phyloP scores from a whole-genome alignment of 2,888 invertebrate genomes.

The Epinotia brunnichana region DNA sequence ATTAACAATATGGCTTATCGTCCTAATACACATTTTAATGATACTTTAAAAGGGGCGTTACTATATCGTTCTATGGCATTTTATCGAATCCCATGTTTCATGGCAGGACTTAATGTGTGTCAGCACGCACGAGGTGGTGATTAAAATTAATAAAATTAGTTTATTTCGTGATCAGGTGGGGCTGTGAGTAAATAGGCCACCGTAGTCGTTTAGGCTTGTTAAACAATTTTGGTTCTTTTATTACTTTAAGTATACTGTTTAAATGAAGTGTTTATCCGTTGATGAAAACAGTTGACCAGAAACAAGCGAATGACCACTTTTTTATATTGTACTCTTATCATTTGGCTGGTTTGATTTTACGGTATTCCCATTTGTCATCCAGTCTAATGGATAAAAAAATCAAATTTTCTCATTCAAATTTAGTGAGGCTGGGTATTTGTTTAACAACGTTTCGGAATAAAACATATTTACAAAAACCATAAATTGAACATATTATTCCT shows the following conservation, averaged over 20 bases:
- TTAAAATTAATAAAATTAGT: conserved; percentile 83
- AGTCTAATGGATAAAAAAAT: no score
- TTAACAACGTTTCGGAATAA: background rate
- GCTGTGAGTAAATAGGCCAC: conserved; percentile 53
- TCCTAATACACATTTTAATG: conserved; percentile 72
- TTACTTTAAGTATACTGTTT: conserved; percentile 29
- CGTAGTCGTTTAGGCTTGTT: conserved; percentile 42
- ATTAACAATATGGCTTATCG: conserved; percentile 78
- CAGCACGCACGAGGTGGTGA: conserved; percentile 75
- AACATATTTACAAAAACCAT: background rate
- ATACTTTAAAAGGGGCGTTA: conserved; percentile 73
- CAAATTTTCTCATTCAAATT: no score
- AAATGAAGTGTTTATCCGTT: conserved; percentile 27
- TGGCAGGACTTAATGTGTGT: conserved; percentile 73
- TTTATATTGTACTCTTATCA: background rate
- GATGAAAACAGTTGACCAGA: background rate
- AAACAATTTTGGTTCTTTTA: conserved; percentile 38
- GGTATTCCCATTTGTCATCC: background rate
- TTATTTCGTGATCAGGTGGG: conserved; percentile 54
- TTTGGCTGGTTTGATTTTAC: background rate
- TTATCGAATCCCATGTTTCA: conserved; percentile 76
- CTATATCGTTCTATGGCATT: conserved; percentile 63
- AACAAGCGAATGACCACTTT: background rate
- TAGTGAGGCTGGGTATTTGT: no score
- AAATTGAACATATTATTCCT: background rate